A percentile compares a stretch with the other conserved stretches of the same genome.
Evolutionary conservation across 2,888 invertebrate species (phyloP).

Genomic region (Chelonus formosanus): DNA sequence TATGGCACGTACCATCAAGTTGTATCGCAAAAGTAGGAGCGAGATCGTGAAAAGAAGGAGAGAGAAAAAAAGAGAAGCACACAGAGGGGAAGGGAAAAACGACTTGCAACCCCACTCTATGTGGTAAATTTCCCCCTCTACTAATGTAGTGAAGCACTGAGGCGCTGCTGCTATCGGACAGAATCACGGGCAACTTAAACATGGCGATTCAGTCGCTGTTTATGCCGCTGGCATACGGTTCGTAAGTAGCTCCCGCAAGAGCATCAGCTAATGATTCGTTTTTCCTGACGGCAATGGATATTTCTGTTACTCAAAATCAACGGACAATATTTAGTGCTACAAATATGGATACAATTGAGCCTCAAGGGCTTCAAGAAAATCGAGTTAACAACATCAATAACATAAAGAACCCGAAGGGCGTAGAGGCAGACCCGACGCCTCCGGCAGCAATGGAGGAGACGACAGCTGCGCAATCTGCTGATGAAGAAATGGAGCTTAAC

Average conservation of each 20-base stretch:
- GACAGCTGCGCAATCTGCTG: conserved; percentile 56
- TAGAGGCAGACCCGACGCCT: conserved; percentile 63
- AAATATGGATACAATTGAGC: conserved; percentile 54
- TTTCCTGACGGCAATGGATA: conserved; percentile 67
- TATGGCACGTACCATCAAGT: conserved; percentile 21
- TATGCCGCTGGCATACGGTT: conserved; percentile 56
- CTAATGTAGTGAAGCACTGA: not conserved
- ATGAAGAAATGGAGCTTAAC: conserved; percentile 47
- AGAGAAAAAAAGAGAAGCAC: conserved; percentile 19
- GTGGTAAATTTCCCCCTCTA: conserved; percentile 26
- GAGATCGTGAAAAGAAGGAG: conserved; percentile 8
- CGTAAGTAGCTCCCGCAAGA: conserved; percentile 42
- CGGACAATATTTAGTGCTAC: conserved; percentile 51
- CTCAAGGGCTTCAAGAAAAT: conserved; percentile 47
- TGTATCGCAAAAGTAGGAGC: conserved; percentile 9
- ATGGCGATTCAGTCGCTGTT: conserved; percentile 63
- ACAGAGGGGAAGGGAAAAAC: conserved; percentile 31
- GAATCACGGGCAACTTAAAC: conserved; percentile 57
- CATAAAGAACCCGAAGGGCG: conserved; percentile 50
- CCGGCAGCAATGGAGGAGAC: conserved; percentile 50
- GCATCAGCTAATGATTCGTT: conserved; percentile 41
- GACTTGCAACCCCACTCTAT: conserved; percentile 40
- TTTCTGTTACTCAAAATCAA: conserved; percentile 51
- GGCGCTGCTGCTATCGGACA: conserved; percentile 31
- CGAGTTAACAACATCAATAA: conserved; percentile 42